Conservation (phyloP, 2,113 vertebrate genomes). For the Planiliza haematocheilus region DNA sequence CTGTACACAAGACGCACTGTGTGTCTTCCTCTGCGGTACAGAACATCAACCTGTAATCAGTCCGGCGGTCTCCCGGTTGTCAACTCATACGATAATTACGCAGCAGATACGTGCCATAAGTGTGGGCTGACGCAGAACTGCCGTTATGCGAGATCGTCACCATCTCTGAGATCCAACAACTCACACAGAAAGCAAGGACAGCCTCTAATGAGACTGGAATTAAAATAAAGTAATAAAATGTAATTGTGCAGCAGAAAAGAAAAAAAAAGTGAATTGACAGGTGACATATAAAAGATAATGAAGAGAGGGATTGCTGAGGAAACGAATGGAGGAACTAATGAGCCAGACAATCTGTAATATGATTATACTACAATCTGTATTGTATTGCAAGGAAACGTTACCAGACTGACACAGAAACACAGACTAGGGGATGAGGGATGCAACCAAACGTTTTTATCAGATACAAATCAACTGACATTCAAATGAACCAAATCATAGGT, state of each 20-base stretch:
- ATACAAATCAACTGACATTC: no score
- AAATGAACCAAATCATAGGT: no score
- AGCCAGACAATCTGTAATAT: no score
- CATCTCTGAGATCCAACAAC: conserved; percentile 1
- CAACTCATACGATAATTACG: not conserved
- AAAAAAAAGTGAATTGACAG: conserved; percentile 15
- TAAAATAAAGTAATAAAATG: conserved; percentile 3
- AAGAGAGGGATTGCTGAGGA: conserved; percentile 14
- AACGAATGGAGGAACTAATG: conserved; percentile 7
- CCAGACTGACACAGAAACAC: no score
- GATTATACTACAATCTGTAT: no score
- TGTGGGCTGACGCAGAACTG: not conserved
- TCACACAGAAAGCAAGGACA: not conserved
- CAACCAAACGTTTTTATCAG: no score
- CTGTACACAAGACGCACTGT: not conserved
- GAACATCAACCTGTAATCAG: not conserved
- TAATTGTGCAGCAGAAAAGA: conserved; percentile 9
- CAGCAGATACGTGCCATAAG: not conserved
- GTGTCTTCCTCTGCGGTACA: not conserved
- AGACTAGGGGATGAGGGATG: no score
- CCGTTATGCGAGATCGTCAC: not conserved
- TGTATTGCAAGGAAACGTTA: no score
- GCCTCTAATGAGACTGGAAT: not conserved
- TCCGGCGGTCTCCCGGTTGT: no score
- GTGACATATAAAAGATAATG: conserved; percentile 23